phyloP scores from a whole-genome alignment of 2,888 invertebrate genomes.

The Melanostoma scalare region DNA sequence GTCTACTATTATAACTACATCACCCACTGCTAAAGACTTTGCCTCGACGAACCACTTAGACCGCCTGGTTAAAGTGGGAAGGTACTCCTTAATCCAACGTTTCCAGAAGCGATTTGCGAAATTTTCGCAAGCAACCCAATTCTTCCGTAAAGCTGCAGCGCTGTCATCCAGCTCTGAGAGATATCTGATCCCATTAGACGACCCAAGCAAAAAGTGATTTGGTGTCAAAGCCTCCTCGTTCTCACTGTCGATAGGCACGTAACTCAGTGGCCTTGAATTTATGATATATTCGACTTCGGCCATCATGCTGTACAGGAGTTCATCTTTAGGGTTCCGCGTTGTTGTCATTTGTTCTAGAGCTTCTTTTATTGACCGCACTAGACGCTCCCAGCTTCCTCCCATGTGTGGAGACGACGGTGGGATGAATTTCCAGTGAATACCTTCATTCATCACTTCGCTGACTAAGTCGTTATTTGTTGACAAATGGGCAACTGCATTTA shows the following conservation, averaged over 20 bases:
- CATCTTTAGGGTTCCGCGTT: too few species aligned
- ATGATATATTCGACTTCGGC: too few species aligned
- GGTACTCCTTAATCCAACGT: constrained; percentile 14
- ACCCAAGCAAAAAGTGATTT: too few species aligned
- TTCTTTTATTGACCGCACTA: too few species aligned
- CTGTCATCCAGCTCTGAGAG: not conserved
- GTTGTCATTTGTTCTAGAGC: too few species aligned
- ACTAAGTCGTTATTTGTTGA: too few species aligned
- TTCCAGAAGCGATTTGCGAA: constrained; percentile 5
- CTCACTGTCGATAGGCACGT: constrained; percentile 26
- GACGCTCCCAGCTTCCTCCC: too few species aligned
- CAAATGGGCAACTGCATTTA: too few species aligned
- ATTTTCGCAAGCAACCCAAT: not conserved
- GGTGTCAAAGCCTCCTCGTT: constrained; percentile 68
- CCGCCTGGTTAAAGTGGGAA: constrained; percentile 1
- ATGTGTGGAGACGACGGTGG: too few species aligned
- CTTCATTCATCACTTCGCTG: too few species aligned
- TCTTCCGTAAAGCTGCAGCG: not conserved
- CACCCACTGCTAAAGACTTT: not conserved
- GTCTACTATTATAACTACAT: constrained; percentile 4
- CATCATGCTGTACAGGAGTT: too few species aligned
- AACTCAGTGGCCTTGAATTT: constrained; percentile 58
- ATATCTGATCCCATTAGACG: constrained; percentile 18
- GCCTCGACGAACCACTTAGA: constrained; percentile 8
- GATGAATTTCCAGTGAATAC: too few species aligned